These are phyloP conservation scores for Ataeniobius toweri DNA, from an alignment of 2,797 vertebrate species.

Conservation along the genomic window DNA sequence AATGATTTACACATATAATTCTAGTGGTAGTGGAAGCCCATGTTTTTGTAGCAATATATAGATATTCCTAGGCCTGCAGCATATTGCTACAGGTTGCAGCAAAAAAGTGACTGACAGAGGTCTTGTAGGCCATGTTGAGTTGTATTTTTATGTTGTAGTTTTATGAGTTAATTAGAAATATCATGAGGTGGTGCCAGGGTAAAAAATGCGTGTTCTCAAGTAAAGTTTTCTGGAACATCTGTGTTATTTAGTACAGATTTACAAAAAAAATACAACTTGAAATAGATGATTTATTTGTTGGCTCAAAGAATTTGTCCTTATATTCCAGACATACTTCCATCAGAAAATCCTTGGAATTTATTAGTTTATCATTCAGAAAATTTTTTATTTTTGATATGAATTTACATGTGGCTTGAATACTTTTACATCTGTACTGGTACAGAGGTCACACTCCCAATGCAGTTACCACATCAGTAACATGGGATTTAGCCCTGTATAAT, in stretches of 20 bases:
- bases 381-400: no score
- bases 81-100: not conserved
- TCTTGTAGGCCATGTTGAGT: not conserved
- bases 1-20: not conserved
- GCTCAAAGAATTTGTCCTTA: not conserved
- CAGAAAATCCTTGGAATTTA: not conserved
- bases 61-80: not conserved
- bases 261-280: not conserved
- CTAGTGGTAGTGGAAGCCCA: not conserved
- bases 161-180: no score
- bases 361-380: not conserved
- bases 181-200: not conserved
- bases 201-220: not conserved
- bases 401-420: not conserved
- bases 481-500: not conserved
- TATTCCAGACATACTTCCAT: slow-evolving; percentile 3
- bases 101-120: not conserved
- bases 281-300: not conserved
- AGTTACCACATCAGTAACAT: not conserved
- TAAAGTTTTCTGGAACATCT: not conserved
- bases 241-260: not conserved
- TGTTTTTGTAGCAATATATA: not conserved
- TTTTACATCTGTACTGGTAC: not conserved
- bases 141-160: not conserved
- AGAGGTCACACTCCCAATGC: not conserved